Percentiles rank a stretch among this genome's conserved stretches.
phyloP scores from a whole-genome alignment of 2,888 invertebrate genomes.

The Acrobasis consociella region DNA sequence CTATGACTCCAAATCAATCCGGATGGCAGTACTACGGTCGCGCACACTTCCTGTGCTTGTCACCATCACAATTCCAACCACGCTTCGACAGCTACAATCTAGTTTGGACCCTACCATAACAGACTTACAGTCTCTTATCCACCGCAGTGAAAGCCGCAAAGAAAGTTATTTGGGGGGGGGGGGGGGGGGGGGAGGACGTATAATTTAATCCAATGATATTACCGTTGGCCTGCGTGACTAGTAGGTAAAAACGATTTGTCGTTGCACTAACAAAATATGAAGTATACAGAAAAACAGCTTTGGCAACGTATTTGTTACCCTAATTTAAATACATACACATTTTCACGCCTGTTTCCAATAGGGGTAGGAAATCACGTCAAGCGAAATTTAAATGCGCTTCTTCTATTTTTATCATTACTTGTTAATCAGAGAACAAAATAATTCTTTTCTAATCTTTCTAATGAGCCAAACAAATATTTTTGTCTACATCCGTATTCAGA shows the following conservation, averaged over 20 bases:
- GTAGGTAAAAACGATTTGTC: constrained; percentile 12
- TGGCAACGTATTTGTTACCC: too few species aligned
- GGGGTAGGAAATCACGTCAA: too few species aligned
- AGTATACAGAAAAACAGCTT: neutral
- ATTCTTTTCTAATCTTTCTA: too few species aligned
- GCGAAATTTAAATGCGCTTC: too few species aligned
- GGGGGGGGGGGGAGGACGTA: neutral
- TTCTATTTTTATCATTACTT: too few species aligned
- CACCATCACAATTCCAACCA: neutral
- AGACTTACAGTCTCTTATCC: neutral
- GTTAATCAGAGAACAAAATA: too few species aligned
- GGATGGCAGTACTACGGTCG: neutral
- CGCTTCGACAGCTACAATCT: neutral
- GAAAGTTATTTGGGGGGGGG: constrained; percentile 35
- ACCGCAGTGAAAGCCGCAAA: constrained; percentile 14
- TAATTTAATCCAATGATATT: constrained; percentile 15
- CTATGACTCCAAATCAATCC: neutral
- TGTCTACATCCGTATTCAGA: too few species aligned
- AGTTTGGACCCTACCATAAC: neutral
- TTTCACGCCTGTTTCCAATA: too few species aligned
- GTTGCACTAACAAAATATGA: constrained; percentile 28
- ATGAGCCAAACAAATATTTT: too few species aligned
- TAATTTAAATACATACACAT: too few species aligned
- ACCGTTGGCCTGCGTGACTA: constrained; percentile 15
- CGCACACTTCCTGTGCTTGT: constrained; percentile 3